Conservation (phyloP, 2,113 vertebrate species). For the Lucifuga dentata region DNA sequence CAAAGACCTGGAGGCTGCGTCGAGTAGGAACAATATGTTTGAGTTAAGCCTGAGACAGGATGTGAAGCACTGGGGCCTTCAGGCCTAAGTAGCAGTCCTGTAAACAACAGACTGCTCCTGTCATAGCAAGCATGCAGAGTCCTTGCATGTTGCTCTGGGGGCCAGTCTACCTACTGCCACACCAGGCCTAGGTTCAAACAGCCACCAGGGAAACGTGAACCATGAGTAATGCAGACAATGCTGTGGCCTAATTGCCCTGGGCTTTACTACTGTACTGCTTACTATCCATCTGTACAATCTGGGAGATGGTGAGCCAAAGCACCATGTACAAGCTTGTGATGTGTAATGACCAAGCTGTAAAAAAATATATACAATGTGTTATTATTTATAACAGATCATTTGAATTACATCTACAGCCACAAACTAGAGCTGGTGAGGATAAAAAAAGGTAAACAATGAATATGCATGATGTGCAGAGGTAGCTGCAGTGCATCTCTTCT, state of each 20-base stretch:
- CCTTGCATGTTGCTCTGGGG: constrained; percentile 71
- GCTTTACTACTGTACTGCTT: constrained; percentile 58
- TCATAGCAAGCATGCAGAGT: constrained; percentile 68
- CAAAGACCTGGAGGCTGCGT: constrained; percentile 61
- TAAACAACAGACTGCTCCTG: constrained; percentile 80
- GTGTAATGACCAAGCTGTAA: constrained; percentile 34
- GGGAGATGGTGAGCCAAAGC: constrained; percentile 31
- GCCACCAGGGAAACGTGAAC: constrained; percentile 76
- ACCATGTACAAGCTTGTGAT: constrained; percentile 16
- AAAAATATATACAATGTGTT: constrained; percentile 57
- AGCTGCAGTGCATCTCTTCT: constrained; percentile 56
- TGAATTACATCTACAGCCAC: constrained; percentile 48
- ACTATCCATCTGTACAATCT: constrained; percentile 44
- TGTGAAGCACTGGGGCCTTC: constrained; percentile 71
- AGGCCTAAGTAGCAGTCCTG: constrained; percentile 69
- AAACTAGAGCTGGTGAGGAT: constrained; percentile 52
- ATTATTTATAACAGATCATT: constrained; percentile 44
- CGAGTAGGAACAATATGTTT: constrained; percentile 78
- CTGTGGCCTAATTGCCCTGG: constrained; percentile 55
- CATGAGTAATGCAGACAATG: constrained; percentile 78
- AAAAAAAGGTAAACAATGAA: constrained; percentile 77
- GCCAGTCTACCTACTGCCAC: constrained; percentile 77
- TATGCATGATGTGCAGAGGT: constrained; percentile 76
- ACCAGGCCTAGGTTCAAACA: constrained; percentile 73
- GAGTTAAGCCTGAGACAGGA: constrained; percentile 73